Base-by-base conservation (phyloP, 2,113 vertebrate species). In the Riparia riparia region DNA sequence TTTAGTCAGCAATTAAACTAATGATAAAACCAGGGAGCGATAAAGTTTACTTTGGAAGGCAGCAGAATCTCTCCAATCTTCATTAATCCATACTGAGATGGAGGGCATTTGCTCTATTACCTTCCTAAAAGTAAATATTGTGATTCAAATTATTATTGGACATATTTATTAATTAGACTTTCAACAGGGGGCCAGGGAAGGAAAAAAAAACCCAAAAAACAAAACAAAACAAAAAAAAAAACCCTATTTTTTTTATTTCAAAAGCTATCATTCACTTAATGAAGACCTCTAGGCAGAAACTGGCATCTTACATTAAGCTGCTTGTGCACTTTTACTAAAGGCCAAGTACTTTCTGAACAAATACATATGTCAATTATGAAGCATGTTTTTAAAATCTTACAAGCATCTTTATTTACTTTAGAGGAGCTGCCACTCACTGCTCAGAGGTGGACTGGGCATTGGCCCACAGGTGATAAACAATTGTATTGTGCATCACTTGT, bases 61-160 rank as follows among this genome's bases (percentile, higher is more conserved):
- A 60, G 53, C 79, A 71, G 66, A 91, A 76, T 95, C 42, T 73
- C 89, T 84, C 54, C 17, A 78, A 44, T 53, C 49, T 78, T 74
- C 44, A 94, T 81, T 64, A 95, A 94, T 56, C 9, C 32, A 39
- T 71, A 25, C 32, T 12, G 29, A 86, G 65, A 85, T 4, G 49
- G 41, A 69, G n/a, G 42, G 63, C 12, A 86, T 90, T 79, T 74
- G 68, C 73, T 70, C 39, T 53, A 94, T 87, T 93, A 25, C 73
- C 80, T 82, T 86, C 71, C 56, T 54, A 25, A 71, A 92, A 86
- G 65, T 51, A 86, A 94, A 92, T 84, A 39, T 21, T 83, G 26
- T 16, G 18, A 79, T 50, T 74, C 53, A 84, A 92, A 71, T 70
- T 2, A 93, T 22, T 82, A 89, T 64, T 64, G 58, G 39, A 41